Percentiles rank a stretch among this genome's conserved stretches.
These are phyloP conservation scores for Melieria crassipennis DNA, from an alignment of 2,888 invertebrate species.

Conservation along the genomic window DNA sequence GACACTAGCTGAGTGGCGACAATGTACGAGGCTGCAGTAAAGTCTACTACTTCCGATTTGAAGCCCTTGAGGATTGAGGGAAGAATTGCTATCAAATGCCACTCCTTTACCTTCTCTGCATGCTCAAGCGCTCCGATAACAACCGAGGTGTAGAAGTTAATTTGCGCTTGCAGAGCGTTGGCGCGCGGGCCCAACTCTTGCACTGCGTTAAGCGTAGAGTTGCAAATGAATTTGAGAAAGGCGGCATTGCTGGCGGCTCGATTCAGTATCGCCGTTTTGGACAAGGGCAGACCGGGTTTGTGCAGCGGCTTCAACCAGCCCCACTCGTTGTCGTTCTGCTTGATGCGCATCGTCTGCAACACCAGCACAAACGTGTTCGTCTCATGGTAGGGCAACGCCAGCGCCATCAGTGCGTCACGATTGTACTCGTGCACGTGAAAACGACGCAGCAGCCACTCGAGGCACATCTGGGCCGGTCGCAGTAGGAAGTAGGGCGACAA, in stretches of 20 bases:
- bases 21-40: conserved; percentile 78
- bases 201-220: conserved; percentile 70
- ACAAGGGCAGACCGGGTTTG: conserved; percentile 78
- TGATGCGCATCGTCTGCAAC: conserved; percentile 79
- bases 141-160: conserved; percentile 83
- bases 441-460: conserved; percentile 95
- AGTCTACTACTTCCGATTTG: conserved; percentile 75
- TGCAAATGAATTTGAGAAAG: conserved; percentile 74
- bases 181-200: conserved; percentile 70
- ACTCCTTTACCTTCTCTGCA: conserved; percentile 68
- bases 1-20: conserved; percentile 76
- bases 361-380: conserved; percentile 87
- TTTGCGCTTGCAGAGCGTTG: conserved; percentile 73
- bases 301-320: conserved; percentile 79
- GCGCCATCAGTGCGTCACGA: conserved; percentile 78
- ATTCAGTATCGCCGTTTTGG: conserved; percentile 77
- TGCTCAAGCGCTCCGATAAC: conserved; percentile 77
- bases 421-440: conserved; percentile 92
- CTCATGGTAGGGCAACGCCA: conserved; percentile 92
- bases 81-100: conserved; percentile 75
- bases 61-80: conserved; percentile 79
- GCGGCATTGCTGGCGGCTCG: conserved; percentile 74
- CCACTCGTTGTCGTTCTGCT: conserved; percentile 73
- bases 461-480: conserved; percentile 82
- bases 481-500: conserved; percentile 90